Evolutionary conservation across 2,797 vertebrate species (phyloP).

Genomic region (Clarias pachynema): DNA sequence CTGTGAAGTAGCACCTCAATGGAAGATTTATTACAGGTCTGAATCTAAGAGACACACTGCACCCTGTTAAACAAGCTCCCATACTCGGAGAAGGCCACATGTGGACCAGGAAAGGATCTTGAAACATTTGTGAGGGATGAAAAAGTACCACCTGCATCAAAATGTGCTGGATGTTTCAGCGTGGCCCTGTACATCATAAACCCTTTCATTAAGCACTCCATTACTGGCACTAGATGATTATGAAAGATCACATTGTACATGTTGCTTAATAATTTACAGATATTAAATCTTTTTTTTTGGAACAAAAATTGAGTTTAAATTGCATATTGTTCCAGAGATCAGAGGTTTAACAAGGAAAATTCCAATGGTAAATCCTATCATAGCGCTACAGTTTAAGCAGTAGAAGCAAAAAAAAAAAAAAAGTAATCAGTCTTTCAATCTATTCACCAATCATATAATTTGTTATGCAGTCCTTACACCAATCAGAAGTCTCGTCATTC

Average conservation of each 20-base stretch:
- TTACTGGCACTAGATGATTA: neutral
- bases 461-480: neutral
- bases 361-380: neutral
- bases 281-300: neutral
- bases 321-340: neutral
- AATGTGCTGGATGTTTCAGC: neutral
- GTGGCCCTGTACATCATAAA: neutral
- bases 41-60: conserved; percentile 8
- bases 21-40: conserved; percentile 38
- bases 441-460: neutral
- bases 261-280: neutral
- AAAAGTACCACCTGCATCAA: neutral
- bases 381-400: neutral
- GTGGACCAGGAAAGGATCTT: neutral
- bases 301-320: neutral
- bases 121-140: neutral
- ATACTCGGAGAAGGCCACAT: conserved; percentile 6
- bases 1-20: conserved; percentile 18
- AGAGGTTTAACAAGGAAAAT: neutral
- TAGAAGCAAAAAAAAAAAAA: neutral
- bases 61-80: conserved; percentile 20
- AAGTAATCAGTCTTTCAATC: neutral
- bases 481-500: neutral
- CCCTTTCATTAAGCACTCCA: neutral
- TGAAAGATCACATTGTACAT: neutral